Evolutionary conservation across 2,113 vertebrate species (phyloP), one percentile per base, ranked within the genome.

Genomic region (Saimiri boliviensis): DNA sequence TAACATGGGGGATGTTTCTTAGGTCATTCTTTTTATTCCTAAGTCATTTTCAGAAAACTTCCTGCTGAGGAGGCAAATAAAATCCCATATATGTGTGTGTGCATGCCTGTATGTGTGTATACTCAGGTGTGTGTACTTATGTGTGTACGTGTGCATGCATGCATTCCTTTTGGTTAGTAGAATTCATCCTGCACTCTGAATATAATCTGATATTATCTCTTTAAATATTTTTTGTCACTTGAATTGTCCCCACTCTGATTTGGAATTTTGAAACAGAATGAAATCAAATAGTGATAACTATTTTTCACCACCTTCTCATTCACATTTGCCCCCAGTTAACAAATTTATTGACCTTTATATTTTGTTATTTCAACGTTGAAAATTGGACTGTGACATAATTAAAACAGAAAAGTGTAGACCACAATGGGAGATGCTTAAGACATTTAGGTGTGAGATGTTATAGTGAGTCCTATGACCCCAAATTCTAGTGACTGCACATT

Each of bases 1-100:
- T 52, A 9, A 32, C 4, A 0, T 0, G 14, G 82, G n/a, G 40
- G 8, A 1, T 32, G 3, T 35, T 16, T 77, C 68, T 45, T n/a
- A 23, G 27, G 4, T 5, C 6, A 10, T 20, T 21, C 6, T 8
- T 17, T 74, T 27, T 40, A 11, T 68, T 30, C 25, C 16, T 66
- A 11, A 13, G 16, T 45, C 32, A 47, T 17, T 37, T 54, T 68
- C 6, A 42, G 49, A 35, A 63, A 63, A 54, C 66, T 66, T 80
- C 40, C 79, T 92, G 20, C 30, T 58, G 21, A 6, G 13, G 3
- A 45, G 8, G 37, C 45, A 81, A n/a, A 66, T 66, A 20, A 21
- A 49, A 45, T 30, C 6, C 40, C 19, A 12, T 5, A 0, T 19
- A 0, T 4, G 1, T 35, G 60, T 35, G 60, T 63, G 12, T 30